Evolutionary conservation across 2,888 invertebrate genomes (phyloP).

Genomic region (Tetragonisca angustula): DNA sequence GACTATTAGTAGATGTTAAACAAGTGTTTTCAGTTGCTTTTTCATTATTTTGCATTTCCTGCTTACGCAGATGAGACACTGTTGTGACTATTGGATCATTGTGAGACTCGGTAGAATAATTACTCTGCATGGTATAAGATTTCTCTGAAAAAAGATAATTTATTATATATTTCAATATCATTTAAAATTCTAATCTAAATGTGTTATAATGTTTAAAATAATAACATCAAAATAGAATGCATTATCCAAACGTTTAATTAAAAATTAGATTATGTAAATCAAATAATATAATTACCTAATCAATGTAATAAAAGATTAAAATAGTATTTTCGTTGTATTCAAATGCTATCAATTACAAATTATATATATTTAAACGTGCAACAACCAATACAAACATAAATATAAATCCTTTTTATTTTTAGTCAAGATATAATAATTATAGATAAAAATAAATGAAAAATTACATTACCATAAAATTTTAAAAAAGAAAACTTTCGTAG

Average conservation of each 20-base stretch:
- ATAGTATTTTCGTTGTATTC: neutral
- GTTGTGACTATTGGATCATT: conserved; percentile 46
- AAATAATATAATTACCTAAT: neutral
- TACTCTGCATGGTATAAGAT: conserved; percentile 54
- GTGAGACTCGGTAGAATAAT: conserved; percentile 9
- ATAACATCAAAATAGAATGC: neutral
- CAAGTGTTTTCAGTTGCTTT: conserved; percentile 73
- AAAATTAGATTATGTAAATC: neutral
- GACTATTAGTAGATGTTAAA: conserved; percentile 74
- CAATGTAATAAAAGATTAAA: neutral
- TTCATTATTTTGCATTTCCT: conserved; percentile 44
- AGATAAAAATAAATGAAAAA: neutral
- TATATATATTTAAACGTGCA: neutral
- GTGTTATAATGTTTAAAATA: no score
- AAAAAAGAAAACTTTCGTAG: neutral
- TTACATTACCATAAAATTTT: conserved; percentile 21
- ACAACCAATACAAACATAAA: neutral
- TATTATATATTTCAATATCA: neutral
- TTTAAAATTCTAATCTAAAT: no score
- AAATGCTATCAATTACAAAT: neutral
- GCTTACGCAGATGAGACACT: conserved; percentile 42
- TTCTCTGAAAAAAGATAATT: conserved; percentile 30
- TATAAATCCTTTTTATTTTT: neutral
- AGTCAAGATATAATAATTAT: neutral
- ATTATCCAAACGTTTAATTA: neutral